A percentile compares a stretch with the other conserved stretches of the same genome.
Evolutionary conservation across 2,113 vertebrate genomes (phyloP).

Genomic region (Ammodytes marinus): DNA sequence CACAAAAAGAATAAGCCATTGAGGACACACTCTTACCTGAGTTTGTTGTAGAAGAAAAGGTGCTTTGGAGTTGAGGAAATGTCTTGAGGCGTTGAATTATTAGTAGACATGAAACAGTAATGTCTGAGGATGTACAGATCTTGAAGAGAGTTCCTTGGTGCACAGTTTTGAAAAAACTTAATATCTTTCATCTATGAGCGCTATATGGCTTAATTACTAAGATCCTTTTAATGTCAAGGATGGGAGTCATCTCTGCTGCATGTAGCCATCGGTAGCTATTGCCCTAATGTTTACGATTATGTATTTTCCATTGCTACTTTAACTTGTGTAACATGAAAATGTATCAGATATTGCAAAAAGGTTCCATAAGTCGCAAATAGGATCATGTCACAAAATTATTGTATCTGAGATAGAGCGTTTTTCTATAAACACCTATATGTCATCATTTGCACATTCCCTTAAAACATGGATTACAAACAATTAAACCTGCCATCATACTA

Average conservation of each 20-base stretch:
- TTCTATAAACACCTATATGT: not conserved
- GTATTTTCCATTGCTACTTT: not conserved
- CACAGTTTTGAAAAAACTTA: not conserved
- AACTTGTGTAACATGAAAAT: not conserved
- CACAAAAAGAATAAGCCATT: not conserved
- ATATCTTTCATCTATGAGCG: not conserved
- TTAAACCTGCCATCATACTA: not conserved
- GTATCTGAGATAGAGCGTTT: not conserved
- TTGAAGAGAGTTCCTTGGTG: slow-evolving; percentile 38
- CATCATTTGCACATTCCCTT: not conserved
- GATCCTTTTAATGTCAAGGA: not conserved
- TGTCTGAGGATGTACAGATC: slow-evolving; percentile 38
- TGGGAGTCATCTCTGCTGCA: not conserved
- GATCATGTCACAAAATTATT: not conserved
- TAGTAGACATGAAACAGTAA: slow-evolving; percentile 6
- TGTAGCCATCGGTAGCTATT: not conserved
- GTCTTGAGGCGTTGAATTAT: slow-evolving; percentile 31
- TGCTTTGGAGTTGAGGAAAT: slow-evolving; percentile 25
- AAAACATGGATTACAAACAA: not conserved
- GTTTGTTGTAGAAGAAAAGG: slow-evolving; percentile 14
- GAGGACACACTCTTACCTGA: slow-evolving; percentile 64
- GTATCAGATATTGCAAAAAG: not conserved
- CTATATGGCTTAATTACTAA: not conserved
- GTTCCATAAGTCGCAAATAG: not conserved
- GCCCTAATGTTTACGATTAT: not conserved